These are phyloP conservation scores for Pteropus alecto DNA, from an alignment of 2,113 vertebrate species.

Conservation along the genomic window DNA sequence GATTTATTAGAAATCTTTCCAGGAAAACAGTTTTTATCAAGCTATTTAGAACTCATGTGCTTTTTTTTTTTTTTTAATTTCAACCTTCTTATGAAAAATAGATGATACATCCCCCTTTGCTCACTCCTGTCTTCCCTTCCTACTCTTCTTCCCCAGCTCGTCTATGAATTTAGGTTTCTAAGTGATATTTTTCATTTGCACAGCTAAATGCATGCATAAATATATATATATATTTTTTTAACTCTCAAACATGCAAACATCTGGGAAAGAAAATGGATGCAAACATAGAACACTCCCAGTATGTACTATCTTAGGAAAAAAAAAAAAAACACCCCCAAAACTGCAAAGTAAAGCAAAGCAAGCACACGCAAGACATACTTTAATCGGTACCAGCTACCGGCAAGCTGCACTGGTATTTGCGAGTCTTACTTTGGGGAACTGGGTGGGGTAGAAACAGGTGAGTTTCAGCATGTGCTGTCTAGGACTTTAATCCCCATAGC, in stretches of 20 bases:
- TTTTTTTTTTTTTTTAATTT: not conserved
- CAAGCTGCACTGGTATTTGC: not conserved
- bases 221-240: not conserved
- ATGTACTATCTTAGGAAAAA: not conserved
- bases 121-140: not conserved
- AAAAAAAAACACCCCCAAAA: not conserved
- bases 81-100: not conserved
- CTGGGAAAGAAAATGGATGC: conserved; percentile 60
- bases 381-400: not conserved
- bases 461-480: not conserved
- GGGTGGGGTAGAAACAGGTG: not conserved
- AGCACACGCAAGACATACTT: not conserved
- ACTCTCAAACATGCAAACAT: conserved; percentile 61
- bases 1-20: not conserved
- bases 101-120: not conserved
- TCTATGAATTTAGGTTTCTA: not conserved
- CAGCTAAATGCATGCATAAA: conserved; percentile 46
- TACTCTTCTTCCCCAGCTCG: not conserved
- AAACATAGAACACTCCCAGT: not conserved
- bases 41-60: not conserved
- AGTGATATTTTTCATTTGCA: not conserved
- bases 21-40: not conserved
- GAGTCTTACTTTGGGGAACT: not conserved
- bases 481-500: conserved; percentile 35
- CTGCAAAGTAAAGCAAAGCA: conserved; percentile 45